Conservation (phyloP, 2,113 vertebrate species). For the Podocnemis expansa region DNA sequence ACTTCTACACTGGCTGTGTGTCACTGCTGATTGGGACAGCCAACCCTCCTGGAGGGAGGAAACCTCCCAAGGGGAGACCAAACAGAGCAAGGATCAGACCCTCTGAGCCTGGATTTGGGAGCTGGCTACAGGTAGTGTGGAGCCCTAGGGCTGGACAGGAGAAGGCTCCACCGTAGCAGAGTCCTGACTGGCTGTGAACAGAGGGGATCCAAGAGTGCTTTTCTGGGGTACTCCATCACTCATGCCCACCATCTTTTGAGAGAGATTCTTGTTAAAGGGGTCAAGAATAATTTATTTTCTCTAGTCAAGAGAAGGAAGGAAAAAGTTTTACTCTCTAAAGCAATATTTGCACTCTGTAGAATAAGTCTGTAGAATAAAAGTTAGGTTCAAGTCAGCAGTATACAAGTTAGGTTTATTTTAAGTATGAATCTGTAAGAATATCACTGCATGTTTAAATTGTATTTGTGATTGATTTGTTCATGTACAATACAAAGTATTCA, state of each 20-base stretch:
- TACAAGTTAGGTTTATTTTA: not conserved
- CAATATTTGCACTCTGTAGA: conserved; percentile 18
- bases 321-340: conserved; percentile 24
- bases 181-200: too few relatives aligned
- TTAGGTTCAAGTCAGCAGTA: not conserved
- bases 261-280: conserved; percentile 28
- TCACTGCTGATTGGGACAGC: too few relatives aligned
- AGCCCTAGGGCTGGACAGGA: too few relatives aligned
- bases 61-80: too few relatives aligned
- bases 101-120: too few relatives aligned
- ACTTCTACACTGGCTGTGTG: too few relatives aligned
- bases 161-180: too few relatives aligned
- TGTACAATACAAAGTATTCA: not conserved
- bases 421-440: conserved; percentile 39
- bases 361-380: not conserved
- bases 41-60: too few relatives aligned
- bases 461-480: conserved; percentile 46
- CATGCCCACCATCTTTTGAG: not conserved
- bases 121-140: too few relatives aligned
- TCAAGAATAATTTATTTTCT: conserved; percentile 58
- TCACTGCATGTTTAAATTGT: conserved; percentile 37
- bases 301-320: conserved; percentile 39
- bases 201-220: too few relatives aligned
- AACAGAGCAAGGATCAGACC: too few relatives aligned
- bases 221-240: too few relatives aligned